Evolutionary conservation across 2,113 vertebrate genomes (phyloP).

Genomic region (Nannospalax galili): DNA sequence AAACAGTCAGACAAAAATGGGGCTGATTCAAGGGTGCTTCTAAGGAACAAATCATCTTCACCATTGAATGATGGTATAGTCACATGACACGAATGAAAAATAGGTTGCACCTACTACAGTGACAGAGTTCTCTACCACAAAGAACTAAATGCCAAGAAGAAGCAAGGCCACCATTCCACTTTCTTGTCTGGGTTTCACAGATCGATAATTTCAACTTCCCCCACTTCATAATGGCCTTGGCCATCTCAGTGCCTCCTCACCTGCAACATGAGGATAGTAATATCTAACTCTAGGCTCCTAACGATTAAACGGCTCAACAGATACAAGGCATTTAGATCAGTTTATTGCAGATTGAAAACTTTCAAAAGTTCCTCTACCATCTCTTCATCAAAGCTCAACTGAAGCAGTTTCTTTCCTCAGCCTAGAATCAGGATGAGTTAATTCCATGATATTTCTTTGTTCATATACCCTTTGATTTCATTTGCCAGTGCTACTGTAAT

Average conservation of each 20-base stretch:
- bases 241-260: neutral
- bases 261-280: neutral
- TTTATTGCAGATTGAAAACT: neutral
- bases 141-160: neutral
- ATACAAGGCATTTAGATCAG: neutral
- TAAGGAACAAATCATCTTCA: neutral
- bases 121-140: neutral
- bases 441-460: neutral
- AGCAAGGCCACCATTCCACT: neutral
- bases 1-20: neutral
- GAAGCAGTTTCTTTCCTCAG: too few species aligned
- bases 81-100: neutral
- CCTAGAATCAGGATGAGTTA: neutral
- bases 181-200: neutral
- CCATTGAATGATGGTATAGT: neutral
- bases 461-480: neutral
- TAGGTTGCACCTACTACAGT: neutral
- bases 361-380: neutral
- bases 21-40: neutral
- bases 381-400: neutral
- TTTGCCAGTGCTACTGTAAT: neutral
- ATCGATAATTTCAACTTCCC: neutral
- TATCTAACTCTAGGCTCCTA: neutral
- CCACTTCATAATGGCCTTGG: neutral
- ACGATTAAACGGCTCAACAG: neutral